Percentiles rank a stretch among this genome's conserved stretches.
phyloP scores from a whole-genome alignment of 2,113 vertebrate genomes.

The Erinaceus europaeus region DNA sequence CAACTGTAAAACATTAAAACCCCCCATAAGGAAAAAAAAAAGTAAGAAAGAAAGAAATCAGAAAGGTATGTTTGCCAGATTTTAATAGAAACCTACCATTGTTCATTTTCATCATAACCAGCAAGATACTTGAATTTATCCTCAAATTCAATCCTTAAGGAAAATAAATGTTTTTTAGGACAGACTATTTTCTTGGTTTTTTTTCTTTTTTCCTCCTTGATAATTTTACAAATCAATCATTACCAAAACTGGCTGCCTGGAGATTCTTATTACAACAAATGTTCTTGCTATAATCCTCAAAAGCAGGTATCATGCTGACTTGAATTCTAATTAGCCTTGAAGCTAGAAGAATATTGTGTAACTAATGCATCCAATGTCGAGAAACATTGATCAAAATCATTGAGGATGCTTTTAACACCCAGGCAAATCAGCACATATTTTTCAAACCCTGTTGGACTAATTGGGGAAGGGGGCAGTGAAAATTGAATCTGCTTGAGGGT shows the following conservation, averaged over 20 bases:
- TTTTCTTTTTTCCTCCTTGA: constrained; percentile 28
- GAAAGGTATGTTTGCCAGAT: constrained; percentile 38
- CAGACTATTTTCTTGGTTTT: constrained; percentile 45
- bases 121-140: constrained; percentile 58
- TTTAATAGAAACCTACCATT: constrained; percentile 49
- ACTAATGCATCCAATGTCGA: constrained; percentile 74
- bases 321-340: constrained; percentile 78
- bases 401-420: constrained; percentile 65
- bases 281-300: constrained; percentile 74
- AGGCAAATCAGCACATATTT: constrained; percentile 64
- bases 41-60: constrained; percentile 34
- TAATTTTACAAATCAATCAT: constrained; percentile 69
- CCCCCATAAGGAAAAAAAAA: too few relatives aligned
- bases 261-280: constrained; percentile 63
- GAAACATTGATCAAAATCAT: constrained; percentile 75
- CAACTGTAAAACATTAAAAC: too few relatives aligned
- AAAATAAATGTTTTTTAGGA: constrained; percentile 47
- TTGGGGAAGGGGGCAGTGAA: constrained; percentile 67
- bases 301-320: constrained; percentile 73
- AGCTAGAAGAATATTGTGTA: constrained; percentile 65
- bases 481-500: constrained; percentile 55
- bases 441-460: constrained; percentile 51
- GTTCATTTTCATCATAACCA: constrained; percentile 58
- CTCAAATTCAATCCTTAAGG: constrained; percentile 49
- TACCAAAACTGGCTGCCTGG: constrained; percentile 59